Evolutionary conservation across 1,140 invertebrate species (phyloP).

Genomic region (Aricia agestis): DNA sequence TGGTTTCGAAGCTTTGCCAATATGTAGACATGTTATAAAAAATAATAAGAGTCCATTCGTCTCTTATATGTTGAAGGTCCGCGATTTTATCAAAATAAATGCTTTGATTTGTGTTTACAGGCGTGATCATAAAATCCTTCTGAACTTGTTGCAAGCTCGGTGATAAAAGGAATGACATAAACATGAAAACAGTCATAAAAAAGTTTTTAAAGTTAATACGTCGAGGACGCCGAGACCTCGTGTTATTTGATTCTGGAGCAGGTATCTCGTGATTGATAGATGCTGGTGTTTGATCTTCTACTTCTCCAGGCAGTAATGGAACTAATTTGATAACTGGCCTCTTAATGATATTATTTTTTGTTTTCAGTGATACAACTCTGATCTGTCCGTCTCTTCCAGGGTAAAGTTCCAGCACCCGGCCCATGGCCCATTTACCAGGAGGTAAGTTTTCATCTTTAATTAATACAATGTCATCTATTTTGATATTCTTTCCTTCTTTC

Average conservation of each 20-base stretch:
- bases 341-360: conserved; percentile 20
- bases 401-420: conserved; percentile 32
- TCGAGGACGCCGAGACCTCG: not conserved
- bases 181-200: conserved; percentile 14
- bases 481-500: conserved; percentile 18
- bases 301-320: conserved; percentile 4
- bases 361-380: conserved; percentile 29
- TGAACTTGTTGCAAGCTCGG: conserved; percentile 30
- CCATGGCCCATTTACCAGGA: conserved; percentile 40
- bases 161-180: conserved; percentile 22
- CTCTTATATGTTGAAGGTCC: conserved; percentile 28
- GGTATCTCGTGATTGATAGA: not conserved
- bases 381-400: conserved; percentile 39
- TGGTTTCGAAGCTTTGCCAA: conserved; percentile 25
- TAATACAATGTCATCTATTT: conserved; percentile 29
- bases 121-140: conserved; percentile 22
- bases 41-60: conserved; percentile 34
- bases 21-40: conserved; percentile 33
- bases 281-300: not conserved
- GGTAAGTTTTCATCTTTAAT: conserved; percentile 30
- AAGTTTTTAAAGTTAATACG: conserved; percentile 14
- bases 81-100: conserved; percentile 29
- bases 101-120: conserved; percentile 21
- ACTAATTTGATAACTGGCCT: conserved; percentile 22
- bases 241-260: not conserved